Evolutionary conservation across 2,797 vertebrate genomes (phyloP), one percentile per base, ranked within the genome.

Genomic region (Acrossocheilus fasciatus): DNA sequence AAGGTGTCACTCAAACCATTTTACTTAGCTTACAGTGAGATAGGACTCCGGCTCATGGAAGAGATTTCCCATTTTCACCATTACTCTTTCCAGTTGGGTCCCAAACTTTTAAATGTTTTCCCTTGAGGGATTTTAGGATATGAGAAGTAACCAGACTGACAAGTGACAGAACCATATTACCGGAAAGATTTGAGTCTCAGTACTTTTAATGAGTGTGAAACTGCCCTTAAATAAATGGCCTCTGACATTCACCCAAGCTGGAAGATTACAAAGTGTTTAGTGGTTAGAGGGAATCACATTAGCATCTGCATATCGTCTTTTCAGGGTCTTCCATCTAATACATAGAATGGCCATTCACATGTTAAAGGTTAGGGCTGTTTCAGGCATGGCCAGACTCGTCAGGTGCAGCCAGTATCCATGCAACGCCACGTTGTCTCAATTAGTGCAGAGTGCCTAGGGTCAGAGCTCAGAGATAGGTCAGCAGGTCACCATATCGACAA

Each of bases 1-100:
- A 92, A 92, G 78, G 79, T 91, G 87, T 92, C 91, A 85, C 77
- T 93, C 89, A 72, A 88, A 91, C 82, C 70, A 91, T 90, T 89
- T 83, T 91, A 90, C 92, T 92, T 91, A 81, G 90, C 89, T 91
- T 20, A 84, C 86, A 93, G 89, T 90, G 78, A 91, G 92, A 92
- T 91, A 90, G 57, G 89, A 89, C 86, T 52, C 62, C 39, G 64
- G 39, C 43, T 85, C 85, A 50, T 3, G 11, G n/a, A 76, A 72
- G 50, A 45, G 7, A 69, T 78, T 76, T 4, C 15, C 10, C 12
- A 50, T 66, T 64, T 77, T 30, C 52, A 14, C 66, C 12, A 45
- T 59, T 34, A 43, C n/a, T 81, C 70, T 26, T n/a, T 59, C 2
- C 23, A 62, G 17, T 80, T 81, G 68, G 26, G 39, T 84, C 12